These are phyloP conservation scores for Spodoptera littoralis DNA, from an alignment of 2,888 invertebrate species.

Conservation along the genomic window DNA sequence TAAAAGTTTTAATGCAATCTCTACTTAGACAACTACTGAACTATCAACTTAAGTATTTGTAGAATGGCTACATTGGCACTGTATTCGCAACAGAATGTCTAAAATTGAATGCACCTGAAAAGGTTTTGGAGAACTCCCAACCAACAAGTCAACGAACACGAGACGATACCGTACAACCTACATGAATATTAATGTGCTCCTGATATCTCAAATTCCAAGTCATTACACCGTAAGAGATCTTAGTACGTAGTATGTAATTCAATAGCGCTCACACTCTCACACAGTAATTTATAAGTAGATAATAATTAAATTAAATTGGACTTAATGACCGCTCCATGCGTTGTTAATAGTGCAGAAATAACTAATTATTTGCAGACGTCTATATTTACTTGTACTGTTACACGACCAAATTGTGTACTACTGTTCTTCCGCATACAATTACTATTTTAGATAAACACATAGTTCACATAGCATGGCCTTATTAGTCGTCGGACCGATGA, in stretches of 20 bases:
- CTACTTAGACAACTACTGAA: constrained; percentile 13
- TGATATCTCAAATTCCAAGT: constrained; percentile 29
- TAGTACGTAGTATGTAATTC: constrained; percentile 35
- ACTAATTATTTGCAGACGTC: constrained; percentile 56
- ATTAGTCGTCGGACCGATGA: neutral
- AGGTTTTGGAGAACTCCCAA: neutral
- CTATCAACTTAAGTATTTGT: too few relatives aligned
- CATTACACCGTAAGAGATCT: constrained; percentile 37
- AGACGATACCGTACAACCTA: constrained; percentile 16
- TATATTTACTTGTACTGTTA: constrained; percentile 56
- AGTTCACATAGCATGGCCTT: constrained; percentile 19
- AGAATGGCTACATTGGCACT: too few relatives aligned
- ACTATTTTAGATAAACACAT: constrained; percentile 34
- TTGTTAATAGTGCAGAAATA: constrained; percentile 58
- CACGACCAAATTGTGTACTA: constrained; percentile 33
- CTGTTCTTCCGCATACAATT: constrained; percentile 53
- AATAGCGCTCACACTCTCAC: constrained; percentile 15
- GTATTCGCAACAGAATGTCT: too few relatives aligned
- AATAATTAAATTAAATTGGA: constrained; percentile 45
- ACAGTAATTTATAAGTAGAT: constrained; percentile 34
- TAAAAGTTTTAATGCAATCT: constrained; percentile 31
- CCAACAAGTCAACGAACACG: constrained; percentile 7
- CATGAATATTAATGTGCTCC: constrained; percentile 38
- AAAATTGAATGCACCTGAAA: constrained; percentile 6
- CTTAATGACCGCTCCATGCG: constrained; percentile 46